Conservation (phyloP, 2,888 invertebrate genomes). For the Rhagonycha lutea region DNA sequence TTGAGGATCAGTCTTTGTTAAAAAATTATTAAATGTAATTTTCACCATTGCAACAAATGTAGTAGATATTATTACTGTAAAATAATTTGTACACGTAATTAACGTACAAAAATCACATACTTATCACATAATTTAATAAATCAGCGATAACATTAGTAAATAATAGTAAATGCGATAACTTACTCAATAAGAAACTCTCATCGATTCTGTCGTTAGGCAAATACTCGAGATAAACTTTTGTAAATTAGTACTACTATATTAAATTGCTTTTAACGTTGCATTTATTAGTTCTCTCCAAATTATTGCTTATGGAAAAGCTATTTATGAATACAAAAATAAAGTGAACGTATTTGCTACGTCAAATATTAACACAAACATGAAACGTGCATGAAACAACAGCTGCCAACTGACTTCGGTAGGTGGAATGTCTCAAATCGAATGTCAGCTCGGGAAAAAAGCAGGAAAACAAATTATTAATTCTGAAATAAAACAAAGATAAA, state of each 20-base stretch:
- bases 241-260: too few species aligned
- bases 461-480: not conserved
- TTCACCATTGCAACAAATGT: slow-evolving; percentile 45
- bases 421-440: not conserved
- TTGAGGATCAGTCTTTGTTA: slow-evolving; percentile 67
- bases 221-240: not conserved
- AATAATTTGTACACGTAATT: not conserved
- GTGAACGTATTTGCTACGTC: not conserved
- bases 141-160: not conserved
- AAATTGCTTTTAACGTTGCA: not conserved
- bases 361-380: not conserved
- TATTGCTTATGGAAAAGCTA: not conserved
- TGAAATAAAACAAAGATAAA: not conserved
- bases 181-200: not conserved
- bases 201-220: not conserved
- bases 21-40: slow-evolving; percentile 62
- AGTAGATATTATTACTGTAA: not conserved
- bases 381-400: not conserved
- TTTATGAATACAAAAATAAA: not conserved
- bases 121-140: not conserved
- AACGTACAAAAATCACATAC: not conserved
- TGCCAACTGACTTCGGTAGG: not conserved
- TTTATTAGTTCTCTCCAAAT: not conserved
- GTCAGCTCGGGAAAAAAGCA: not conserved
- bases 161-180: not conserved